These are phyloP conservation scores for pig (Sus scrofa) DNA, from an alignment of 2,113 vertebrate species.

Conservation along the genomic window T2T-Sscrofa CM000827.6:79339501-79340000, in stretches of 20 bases:
- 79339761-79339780: no score
- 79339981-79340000: no score
- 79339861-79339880: no score
- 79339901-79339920: no score
- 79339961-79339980: no score
- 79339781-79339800: no score
- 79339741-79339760: background rate
- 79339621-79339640: background rate
- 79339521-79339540: background rate
- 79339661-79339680: background rate
- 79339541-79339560: background rate
- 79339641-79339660: background rate
- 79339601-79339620: background rate
- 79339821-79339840: no score
- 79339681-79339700: background rate
- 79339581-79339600: background rate
- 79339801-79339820: no score
- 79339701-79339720: constrained; percentile 22
- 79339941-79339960: no score
- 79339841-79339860: no score
- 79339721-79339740: constrained; percentile 11
- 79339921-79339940: no score
- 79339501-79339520: background rate
- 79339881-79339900: no score
- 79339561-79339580: background rate